Evolutionary conservation across 2,113 vertebrate genomes (phyloP).

Genomic region (Uria aalge): DNA sequence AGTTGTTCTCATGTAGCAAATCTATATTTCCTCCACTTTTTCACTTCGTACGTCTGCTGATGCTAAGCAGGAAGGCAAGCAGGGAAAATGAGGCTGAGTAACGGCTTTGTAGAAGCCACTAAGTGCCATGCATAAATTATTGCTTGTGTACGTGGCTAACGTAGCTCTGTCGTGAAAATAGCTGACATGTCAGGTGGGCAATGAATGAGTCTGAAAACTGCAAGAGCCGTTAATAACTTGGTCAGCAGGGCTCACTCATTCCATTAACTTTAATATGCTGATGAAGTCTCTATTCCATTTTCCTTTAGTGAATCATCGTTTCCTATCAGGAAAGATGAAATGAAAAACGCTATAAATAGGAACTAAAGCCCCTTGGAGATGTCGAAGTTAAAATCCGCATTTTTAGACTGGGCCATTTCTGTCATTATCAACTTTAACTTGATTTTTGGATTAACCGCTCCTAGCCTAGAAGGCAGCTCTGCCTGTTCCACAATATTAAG

Average conservation of each 20-base stretch:
- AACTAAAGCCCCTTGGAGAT: not conserved
- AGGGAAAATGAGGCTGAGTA: not conserved
- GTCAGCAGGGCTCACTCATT: slow-evolving; percentile 13
- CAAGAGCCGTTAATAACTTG: not conserved
- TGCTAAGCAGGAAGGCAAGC: not conserved
- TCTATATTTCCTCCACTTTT: not conserved
- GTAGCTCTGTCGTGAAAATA: not conserved
- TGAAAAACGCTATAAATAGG: slow-evolving; percentile 7
- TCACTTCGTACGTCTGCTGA: not conserved
- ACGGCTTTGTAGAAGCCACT: not conserved
- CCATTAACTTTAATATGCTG: slow-evolving; percentile 35
- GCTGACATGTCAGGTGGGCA: slow-evolving; percentile 9
- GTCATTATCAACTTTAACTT: not conserved
- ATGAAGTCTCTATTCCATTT: not conserved
- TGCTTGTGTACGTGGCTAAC: not conserved
- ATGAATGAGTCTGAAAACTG: not conserved
- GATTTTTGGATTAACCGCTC: slow-evolving; percentile 2
- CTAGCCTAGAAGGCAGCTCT: not conserved
- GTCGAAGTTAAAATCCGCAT: not conserved
- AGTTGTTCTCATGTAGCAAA: not conserved
- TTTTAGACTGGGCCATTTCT: not conserved
- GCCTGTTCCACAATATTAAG: not conserved
- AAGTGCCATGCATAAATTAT: not conserved
- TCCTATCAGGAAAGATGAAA: slow-evolving; percentile 32
- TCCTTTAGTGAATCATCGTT: not conserved